These are phyloP conservation scores for Zygogramma bicolorata DNA, from an alignment of 2,888 invertebrate species.

Conservation along the genomic window DNA sequence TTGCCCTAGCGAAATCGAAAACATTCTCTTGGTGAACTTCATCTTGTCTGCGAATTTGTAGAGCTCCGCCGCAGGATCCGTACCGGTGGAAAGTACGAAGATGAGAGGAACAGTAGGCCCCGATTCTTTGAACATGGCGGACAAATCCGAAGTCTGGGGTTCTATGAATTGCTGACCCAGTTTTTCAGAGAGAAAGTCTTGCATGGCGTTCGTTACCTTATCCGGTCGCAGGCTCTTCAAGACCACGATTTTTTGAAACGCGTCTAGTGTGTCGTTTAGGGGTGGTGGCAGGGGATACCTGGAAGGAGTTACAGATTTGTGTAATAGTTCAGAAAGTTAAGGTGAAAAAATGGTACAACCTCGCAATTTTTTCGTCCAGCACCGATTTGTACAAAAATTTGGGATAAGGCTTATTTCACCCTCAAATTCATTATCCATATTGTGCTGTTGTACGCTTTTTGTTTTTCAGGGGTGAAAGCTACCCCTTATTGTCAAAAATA, in stretches of 20 bases:
- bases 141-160: conserved; percentile 87
- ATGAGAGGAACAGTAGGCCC: conserved; percentile 83
- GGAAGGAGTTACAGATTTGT: conserved; percentile 27
- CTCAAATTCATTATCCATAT: too few species aligned
- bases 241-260: conserved; percentile 83
- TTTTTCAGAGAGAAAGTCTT: conserved; percentile 76
- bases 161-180: conserved; percentile 86
- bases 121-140: conserved; percentile 85
- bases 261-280: conserved; percentile 73
- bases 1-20: conserved; percentile 89
- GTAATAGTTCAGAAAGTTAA: conserved; percentile 41
- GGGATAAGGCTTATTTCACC: too few species aligned
- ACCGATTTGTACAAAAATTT: too few species aligned
- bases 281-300: conserved; percentile 76
- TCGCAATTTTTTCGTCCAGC: too few species aligned
- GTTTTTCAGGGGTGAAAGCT: too few species aligned
- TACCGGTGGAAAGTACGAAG: conserved; percentile 90
- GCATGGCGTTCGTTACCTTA: conserved; percentile 85
- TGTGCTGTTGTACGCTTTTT: too few species aligned
- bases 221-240: conserved; percentile 87
- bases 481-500: too few species aligned
- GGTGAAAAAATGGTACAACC: too few species aligned
- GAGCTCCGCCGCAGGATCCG: conserved; percentile 87
- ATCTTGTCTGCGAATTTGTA: conserved; percentile 87
- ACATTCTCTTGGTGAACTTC: conserved; percentile 80